Conservation (phyloP, 2,797 vertebrate genomes). For the Gymnothorax reevesii region DNA sequence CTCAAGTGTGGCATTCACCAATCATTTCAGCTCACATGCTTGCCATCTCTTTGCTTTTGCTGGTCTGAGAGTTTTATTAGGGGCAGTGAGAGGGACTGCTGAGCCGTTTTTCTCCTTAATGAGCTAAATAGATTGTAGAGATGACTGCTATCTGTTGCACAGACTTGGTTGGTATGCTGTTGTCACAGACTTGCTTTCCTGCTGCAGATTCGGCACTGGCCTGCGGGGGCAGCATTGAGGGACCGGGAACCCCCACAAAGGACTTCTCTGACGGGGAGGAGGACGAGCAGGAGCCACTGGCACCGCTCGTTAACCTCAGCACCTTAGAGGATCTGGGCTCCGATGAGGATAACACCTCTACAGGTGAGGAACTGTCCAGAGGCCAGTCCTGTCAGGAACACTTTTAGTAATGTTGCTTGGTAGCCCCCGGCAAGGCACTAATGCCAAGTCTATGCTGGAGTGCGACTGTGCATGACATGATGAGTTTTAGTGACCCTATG, state of each 20-base stretch:
- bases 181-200: background rate
- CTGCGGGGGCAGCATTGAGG: conserved; percentile 63
- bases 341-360: conserved; percentile 64
- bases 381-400: background rate
- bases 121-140: background rate
- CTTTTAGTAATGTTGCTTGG: background rate
- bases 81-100: background rate
- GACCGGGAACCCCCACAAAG: conserved; percentile 61
- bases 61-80: background rate
- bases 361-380: conserved; percentile 56
- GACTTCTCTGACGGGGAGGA: conserved; percentile 67
- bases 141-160: background rate
- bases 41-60: background rate
- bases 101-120: background rate
- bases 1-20: background rate
- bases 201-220: conserved; percentile 64
- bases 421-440: background rate
- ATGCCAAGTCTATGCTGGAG: background rate
- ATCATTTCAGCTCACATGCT: background rate
- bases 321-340: conserved; percentile 68
- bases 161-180: background rate
- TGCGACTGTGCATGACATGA: too few species aligned
- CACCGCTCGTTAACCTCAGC: conserved; percentile 61
- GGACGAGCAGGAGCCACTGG: conserved; percentile 61
- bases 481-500: background rate